A percentile compares a stretch with the other conserved stretches of the same genome.
These are phyloP conservation scores for Machimus atricapillus DNA, from an alignment of 2,888 invertebrate species.

Conservation along the genomic window DNA sequence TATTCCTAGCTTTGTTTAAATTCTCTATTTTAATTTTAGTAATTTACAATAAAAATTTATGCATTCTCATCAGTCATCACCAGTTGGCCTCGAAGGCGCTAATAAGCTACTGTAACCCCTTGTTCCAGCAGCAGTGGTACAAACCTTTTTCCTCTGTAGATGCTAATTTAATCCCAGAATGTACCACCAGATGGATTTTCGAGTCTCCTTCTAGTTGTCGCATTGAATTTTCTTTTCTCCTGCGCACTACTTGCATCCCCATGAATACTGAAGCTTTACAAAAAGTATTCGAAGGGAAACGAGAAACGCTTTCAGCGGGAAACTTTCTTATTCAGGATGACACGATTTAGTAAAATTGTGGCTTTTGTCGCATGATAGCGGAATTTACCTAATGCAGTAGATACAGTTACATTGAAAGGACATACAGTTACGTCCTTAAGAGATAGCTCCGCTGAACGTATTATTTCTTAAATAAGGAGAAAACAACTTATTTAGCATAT, in stretches of 20 bases:
- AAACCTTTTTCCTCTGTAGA: slow-evolving; percentile 48
- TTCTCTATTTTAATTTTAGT: background rate
- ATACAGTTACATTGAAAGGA: background rate
- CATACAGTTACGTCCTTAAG: background rate
- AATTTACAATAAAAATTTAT: background rate
- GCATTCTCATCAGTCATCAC: background rate
- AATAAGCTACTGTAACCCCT: slow-evolving; percentile 6
- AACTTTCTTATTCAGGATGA: background rate
- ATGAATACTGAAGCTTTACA: background rate
- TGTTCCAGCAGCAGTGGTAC: slow-evolving; percentile 38
- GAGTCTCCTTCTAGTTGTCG: slow-evolving; percentile 35
- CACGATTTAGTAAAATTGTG: background rate
- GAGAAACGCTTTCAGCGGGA: background rate
- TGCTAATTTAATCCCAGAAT: slow-evolving; percentile 57
- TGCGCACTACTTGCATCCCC: background rate
- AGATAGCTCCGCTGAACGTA: background rate
- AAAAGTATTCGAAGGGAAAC: background rate
- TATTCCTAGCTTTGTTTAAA: background rate
- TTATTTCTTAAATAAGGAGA: background rate
- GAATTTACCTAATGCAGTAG: background rate
- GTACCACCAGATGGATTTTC: slow-evolving; percentile 58
- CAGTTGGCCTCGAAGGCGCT: background rate
- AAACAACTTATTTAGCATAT: background rate
- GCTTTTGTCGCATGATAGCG: background rate
- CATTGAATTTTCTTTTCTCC: background rate